Conservation (phyloP, 2,888 invertebrate genomes). For the Blastobasis lacticolella region DNA sequence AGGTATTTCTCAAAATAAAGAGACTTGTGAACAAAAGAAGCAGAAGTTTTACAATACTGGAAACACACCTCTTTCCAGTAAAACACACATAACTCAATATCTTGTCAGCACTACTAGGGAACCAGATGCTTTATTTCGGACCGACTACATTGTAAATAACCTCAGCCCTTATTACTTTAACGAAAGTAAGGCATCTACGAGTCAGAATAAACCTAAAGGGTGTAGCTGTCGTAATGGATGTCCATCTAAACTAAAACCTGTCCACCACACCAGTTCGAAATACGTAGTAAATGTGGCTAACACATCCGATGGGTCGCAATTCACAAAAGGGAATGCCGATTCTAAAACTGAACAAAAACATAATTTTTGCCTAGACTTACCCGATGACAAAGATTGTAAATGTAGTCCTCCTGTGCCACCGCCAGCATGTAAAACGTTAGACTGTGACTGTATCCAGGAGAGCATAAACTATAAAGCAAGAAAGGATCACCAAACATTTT, state of each 20-base stretch:
- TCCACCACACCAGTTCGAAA: no score
- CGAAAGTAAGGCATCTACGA: constrained; percentile 7
- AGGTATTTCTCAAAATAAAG: constrained; percentile 32
- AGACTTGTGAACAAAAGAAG: constrained; percentile 47
- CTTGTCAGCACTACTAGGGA: constrained; percentile 34
- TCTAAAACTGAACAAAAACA: constrained; percentile 12
- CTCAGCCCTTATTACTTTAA: constrained; percentile 18
- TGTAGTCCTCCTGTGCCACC: constrained; percentile 51
- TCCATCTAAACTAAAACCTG: no score
- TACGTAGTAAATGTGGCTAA: no score
- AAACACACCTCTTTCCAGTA: constrained; percentile 35
- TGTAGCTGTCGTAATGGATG: constrained; percentile 23
- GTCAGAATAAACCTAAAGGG: constrained; percentile 14
- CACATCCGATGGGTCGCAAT: no score
- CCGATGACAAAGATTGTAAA: constrained; percentile 52
- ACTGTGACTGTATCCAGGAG: constrained; percentile 54
- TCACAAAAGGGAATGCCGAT: no score
- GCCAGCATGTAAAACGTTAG: constrained; percentile 56
- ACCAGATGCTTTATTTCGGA: constrained; percentile 33
- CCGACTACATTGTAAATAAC: constrained; percentile 34
- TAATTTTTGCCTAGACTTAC: constrained; percentile 31
- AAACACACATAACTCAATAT: constrained; percentile 33
- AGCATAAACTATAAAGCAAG: constrained; percentile 35
- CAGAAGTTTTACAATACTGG: constrained; percentile 30
- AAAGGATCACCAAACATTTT: constrained; percentile 52